These are phyloP conservation scores for Polypedilum vanderplanki DNA, from an alignment of 1,140 invertebrate genomes.

Conservation along the genomic window DNA sequence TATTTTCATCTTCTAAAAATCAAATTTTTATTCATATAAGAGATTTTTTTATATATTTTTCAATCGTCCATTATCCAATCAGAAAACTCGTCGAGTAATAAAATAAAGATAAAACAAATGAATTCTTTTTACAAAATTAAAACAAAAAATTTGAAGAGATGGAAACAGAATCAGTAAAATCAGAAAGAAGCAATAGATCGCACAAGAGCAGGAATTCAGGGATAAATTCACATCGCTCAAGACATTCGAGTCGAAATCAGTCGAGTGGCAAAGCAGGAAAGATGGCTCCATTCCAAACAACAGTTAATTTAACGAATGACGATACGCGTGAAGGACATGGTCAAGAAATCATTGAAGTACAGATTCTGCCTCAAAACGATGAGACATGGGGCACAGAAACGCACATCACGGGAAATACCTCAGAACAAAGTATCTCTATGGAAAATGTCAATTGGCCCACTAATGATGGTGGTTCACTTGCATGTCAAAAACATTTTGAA, in stretches of 20 bases:
- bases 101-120: not conserved
- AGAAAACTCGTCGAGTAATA: not conserved
- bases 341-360: constrained; percentile 82
- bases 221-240: constrained; percentile 34
- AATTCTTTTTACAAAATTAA: not conserved
- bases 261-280: constrained; percentile 35
- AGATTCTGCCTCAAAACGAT: constrained; percentile 82
- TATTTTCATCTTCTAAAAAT: not conserved
- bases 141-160: not conserved
- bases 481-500: constrained; percentile 71
- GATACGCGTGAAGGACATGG: constrained; percentile 53
- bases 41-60: not conserved
- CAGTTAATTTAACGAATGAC: constrained; percentile 64
- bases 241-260: constrained; percentile 40
- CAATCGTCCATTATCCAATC: constrained; percentile 11
- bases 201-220: constrained; percentile 10
- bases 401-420: constrained; percentile 93
- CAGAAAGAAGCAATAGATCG: constrained; percentile 22
- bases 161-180: constrained; percentile 26
- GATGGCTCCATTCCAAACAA: constrained; percentile 75
- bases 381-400: constrained; percentile 98
- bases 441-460: constrained; percentile 82
- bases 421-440: constrained; percentile 86
- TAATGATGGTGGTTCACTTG: constrained; percentile 56
- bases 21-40: constrained; percentile 14